These are phyloP conservation scores for Auanema sp. DNA, from an alignment of 2,888 invertebrate species.

Conservation along the genomic window DNA sequence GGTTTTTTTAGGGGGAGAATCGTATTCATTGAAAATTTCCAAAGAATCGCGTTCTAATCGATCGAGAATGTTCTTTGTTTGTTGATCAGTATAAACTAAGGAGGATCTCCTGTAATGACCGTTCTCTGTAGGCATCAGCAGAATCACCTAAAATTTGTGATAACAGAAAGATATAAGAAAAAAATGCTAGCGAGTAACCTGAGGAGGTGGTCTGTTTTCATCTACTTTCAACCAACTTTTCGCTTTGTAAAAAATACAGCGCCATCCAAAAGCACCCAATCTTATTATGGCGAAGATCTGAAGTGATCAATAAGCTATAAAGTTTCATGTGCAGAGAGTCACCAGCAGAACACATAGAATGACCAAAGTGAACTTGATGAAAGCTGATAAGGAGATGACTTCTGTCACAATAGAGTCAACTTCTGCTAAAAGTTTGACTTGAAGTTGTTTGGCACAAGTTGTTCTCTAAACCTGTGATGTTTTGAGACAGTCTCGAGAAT, in stretches of 20 bases:
- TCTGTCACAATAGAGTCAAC: constrained; percentile 44
- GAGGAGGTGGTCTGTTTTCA: constrained; percentile 35
- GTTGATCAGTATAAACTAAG: constrained; percentile 33
- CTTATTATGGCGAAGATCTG: constrained; percentile 36
- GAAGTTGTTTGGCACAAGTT: background rate
- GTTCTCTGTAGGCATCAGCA: constrained; percentile 47
- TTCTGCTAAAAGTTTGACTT: constrained; percentile 36
- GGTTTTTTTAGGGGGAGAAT: background rate
- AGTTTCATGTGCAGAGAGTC: background rate
- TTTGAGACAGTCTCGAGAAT: constrained; percentile 37
- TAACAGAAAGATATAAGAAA: background rate
- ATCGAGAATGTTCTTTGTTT: constrained; percentile 37
- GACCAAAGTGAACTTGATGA: constrained; percentile 44
- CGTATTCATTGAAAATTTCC: constrained; percentile 33
- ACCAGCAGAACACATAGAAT: constrained; percentile 37
- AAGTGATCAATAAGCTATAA: background rate
- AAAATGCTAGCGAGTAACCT: constrained; percentile 19
- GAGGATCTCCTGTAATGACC: constrained; percentile 35
- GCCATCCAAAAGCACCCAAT: constrained; percentile 35
- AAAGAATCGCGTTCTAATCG: constrained; percentile 32
- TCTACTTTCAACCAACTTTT: constrained; percentile 35
- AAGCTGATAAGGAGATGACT: constrained; percentile 40
- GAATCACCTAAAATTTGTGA: constrained; percentile 35
- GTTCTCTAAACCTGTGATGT: constrained; percentile 39
- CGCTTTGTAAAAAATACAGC: constrained; percentile 40